phyloP scores from a whole-genome alignment of 2,113 vertebrate genomes.

The Perca flavescens region DNA sequence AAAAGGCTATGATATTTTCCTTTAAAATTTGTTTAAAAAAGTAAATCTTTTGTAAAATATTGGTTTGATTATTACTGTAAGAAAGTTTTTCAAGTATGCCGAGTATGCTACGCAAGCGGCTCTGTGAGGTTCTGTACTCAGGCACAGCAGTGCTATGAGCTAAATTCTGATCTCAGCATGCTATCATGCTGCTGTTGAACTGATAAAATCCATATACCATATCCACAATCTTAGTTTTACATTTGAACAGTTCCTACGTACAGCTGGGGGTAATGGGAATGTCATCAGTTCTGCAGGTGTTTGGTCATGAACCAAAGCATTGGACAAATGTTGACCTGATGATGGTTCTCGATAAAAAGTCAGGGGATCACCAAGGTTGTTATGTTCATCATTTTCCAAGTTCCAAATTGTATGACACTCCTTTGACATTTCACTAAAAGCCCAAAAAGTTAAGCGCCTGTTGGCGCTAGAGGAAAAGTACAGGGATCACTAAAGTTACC shows the following conservation, averaged over 20 bases:
- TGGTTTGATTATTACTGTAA: background rate
- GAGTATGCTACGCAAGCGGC: too few relatives aligned
- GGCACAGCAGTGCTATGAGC: background rate
- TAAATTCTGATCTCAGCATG: background rate
- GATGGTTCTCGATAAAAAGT: background rate
- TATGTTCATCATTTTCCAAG: background rate
- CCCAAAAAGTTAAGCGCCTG: background rate
- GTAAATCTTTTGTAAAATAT: background rate
- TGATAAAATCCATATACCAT: background rate
- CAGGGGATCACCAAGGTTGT: background rate
- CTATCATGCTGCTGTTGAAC: too few relatives aligned
- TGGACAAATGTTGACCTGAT: background rate
- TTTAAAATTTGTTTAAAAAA: background rate
- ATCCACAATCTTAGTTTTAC: background rate
- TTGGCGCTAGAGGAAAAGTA: background rate
- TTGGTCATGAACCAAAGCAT: background rate
- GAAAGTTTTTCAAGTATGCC: too few relatives aligned
- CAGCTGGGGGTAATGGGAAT: background rate
- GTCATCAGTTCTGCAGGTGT: background rate
- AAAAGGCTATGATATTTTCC: background rate
- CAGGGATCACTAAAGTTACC: background rate
- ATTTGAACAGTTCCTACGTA: background rate
- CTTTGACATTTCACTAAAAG: conserved; percentile 4
- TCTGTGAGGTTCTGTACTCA: too few relatives aligned
- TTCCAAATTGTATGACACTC: background rate